Evolutionary conservation across 2,797 vertebrate species (phyloP), one percentile per base, ranked within the genome.

Genomic region (Vespertilio murinus): DNA sequence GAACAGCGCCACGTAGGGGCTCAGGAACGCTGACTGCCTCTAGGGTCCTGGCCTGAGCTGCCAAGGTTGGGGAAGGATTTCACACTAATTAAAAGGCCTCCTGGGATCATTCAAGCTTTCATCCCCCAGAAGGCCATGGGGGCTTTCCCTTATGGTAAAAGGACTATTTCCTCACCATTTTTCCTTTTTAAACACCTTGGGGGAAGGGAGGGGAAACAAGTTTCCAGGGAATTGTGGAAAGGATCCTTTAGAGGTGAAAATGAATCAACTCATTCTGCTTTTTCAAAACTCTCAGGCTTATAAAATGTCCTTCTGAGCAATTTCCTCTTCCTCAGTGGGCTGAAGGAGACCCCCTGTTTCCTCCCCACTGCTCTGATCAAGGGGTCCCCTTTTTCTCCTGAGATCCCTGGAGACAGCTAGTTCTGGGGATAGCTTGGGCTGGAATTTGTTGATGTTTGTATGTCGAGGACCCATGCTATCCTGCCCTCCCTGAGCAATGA

Each of bases 231-330:
- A 79, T 33, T 40, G 59, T 75, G 88, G 74, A 77, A 80, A 95
- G 91, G 10, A 64, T 88, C 84, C 77, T 82, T 69, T 23, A 77
- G 52, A 74, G 28, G 42, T 69, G 83, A 73, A 87, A 92, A 93
- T 95, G 64, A 95, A 94, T 95, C 13, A 9, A 56, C 16, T 85
- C 88, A 45, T 92, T 94, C 92, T 93, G 56, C 64, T 52, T 49
- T 90, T 92, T 89, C 77, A 70, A 89, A 85, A 54, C 75, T 28
- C 91, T 61, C 25, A 25, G 77, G 81, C 71, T 92, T 90, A 82
- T 79, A 90, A 88, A 92, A 81, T 22, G 40, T 69, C 73, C 83
- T 61, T 13, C 69, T 78, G 87, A 90, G 93, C 93, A 59, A 65
- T 45, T 67, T 93, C 64, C 87, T 95, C 64, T 87, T 93, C 82